Evolutionary conservation across 2,113 vertebrate species (phyloP).

Genomic region (Hipposideros armiger): DNA sequence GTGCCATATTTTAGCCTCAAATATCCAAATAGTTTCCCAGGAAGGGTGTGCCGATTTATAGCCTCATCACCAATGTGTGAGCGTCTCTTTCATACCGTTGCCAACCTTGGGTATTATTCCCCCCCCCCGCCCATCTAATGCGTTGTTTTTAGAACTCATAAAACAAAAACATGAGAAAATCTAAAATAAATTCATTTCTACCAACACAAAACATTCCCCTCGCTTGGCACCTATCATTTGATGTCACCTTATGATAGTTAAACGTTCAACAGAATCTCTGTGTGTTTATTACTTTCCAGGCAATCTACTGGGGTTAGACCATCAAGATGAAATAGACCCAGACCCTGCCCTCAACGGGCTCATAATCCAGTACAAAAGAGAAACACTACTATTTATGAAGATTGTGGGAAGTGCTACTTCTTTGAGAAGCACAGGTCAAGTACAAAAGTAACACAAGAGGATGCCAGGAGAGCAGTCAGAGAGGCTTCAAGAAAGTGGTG

Average conservation of each 20-base stretch:
- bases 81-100: not conserved
- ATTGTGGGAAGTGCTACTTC: not conserved
- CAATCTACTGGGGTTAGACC: not conserved
- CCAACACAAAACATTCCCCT: not conserved
- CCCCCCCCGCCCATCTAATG: not conserved
- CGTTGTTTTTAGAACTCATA: constrained; percentile 24
- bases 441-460: not conserved
- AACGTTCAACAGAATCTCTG: not conserved
- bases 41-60: not conserved
- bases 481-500: not conserved
- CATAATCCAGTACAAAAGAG: not conserved
- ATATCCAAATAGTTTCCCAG: constrained; percentile 19
- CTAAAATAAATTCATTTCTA: constrained; percentile 36
- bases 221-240: not conserved
- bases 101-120: not conserved
- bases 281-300: constrained; percentile 13
- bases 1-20: not conserved
- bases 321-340: not conserved
- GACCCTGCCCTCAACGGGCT: not conserved
- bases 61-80: not conserved
- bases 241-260: not conserved
- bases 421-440: not conserved
- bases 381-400: not conserved
- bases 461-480: not conserved
- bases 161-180: constrained; percentile 39